phyloP scores from a whole-genome alignment of 2,797 vertebrate genomes.

The Podarcis siculus region DNA sequence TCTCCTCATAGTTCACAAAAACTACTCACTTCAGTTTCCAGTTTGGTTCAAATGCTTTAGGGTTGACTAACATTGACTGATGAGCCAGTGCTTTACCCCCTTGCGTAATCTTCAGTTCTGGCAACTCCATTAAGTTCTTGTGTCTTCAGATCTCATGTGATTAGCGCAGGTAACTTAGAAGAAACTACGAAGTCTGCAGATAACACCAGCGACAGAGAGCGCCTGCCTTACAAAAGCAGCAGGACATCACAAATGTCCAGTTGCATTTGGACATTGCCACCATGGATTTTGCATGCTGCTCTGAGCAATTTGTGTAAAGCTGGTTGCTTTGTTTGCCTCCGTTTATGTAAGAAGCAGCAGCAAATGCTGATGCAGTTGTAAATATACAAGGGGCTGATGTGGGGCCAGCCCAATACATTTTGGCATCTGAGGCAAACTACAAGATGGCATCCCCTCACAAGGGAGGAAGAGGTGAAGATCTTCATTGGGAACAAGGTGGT shows the following conservation, averaged over 20 bases:
- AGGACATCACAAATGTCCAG: slow-evolving; percentile 57
- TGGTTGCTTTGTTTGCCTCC: neutral
- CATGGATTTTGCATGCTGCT: slow-evolving; percentile 25
- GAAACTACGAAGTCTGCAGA: slow-evolving; percentile 61
- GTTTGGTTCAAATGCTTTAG: slow-evolving; percentile 38
- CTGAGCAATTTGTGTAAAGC: slow-evolving; percentile 37
- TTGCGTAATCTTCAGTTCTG: slow-evolving; percentile 58
- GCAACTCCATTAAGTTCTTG: slow-evolving; percentile 59
- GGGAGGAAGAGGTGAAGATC: no score
- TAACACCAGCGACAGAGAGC: slow-evolving; percentile 66
- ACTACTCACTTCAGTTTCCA: slow-evolving; percentile 47
- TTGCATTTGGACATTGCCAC: slow-evolving; percentile 60
- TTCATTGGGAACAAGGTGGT: no score
- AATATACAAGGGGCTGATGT: neutral
- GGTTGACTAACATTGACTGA: slow-evolving; percentile 43
- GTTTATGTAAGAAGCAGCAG: neutral
- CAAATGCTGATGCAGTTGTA: slow-evolving; percentile 25
- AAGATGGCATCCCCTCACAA: no score
- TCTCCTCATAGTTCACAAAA: slow-evolving; percentile 17
- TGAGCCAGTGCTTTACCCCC: slow-evolving; percentile 18
- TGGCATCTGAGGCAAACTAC: no score
- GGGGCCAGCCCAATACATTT: no score
- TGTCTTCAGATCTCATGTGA: slow-evolving; percentile 49
- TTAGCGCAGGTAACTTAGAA: slow-evolving; percentile 44
- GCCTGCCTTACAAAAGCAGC: slow-evolving; percentile 59